phyloP scores from a whole-genome alignment of 2,888 invertebrate genomes.

The Craniophora ligustri region DNA sequence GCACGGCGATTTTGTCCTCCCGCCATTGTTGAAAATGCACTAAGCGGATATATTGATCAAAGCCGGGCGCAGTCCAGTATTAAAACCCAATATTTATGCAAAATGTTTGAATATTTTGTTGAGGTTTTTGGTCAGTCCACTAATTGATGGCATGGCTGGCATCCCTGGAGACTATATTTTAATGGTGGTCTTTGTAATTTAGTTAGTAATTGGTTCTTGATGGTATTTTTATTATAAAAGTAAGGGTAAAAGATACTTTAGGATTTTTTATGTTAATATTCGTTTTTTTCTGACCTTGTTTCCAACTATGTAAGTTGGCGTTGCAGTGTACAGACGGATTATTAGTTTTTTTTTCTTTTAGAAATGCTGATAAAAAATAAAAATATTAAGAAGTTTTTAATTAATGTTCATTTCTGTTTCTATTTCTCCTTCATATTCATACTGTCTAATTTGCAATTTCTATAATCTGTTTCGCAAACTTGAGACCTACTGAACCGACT shows the following conservation, averaged over 20 bases:
- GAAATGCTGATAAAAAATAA: too few species aligned
- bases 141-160: slow-evolving; percentile 19
- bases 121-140: slow-evolving; percentile 28
- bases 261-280: too few species aligned
- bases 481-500: slow-evolving; percentile 28
- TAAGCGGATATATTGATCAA: slow-evolving; percentile 59
- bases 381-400: not conserved
- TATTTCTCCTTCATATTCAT: not conserved
- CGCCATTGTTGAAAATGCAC: slow-evolving; percentile 47
- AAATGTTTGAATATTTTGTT: slow-evolving; percentile 48
- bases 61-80: slow-evolving; percentile 42
- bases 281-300: too few species aligned
- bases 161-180: slow-evolving; percentile 15
- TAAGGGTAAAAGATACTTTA: too few species aligned
- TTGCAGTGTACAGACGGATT: too few species aligned
- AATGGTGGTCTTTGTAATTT: slow-evolving; percentile 22
- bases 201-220: slow-evolving; percentile 13
- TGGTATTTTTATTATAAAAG: slow-evolving; percentile 1
- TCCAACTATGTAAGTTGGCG: too few species aligned
- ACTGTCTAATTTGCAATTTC: slow-evolving; percentile 28
- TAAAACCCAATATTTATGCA: slow-evolving; percentile 54
- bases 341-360: too few species aligned
- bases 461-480: slow-evolving; percentile 32
- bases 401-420: slow-evolving; percentile 11
- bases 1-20: slow-evolving; percentile 56